These are phyloP conservation scores for Enoplosus armatus DNA, from an alignment of 2,797 vertebrate species.

Conservation along the genomic window DNA sequence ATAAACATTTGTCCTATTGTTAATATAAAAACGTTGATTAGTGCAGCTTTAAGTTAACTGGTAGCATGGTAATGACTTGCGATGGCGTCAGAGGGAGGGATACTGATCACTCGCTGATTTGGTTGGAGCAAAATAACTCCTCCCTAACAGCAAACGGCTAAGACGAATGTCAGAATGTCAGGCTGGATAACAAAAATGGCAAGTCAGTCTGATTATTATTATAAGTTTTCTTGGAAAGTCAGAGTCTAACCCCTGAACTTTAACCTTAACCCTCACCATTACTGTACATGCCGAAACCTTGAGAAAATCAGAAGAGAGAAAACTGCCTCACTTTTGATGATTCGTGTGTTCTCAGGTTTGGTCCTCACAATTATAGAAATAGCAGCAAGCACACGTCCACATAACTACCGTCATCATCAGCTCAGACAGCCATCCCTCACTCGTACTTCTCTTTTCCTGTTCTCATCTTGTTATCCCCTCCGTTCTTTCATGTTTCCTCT, in stretches of 20 bases:
- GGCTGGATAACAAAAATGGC: not conserved
- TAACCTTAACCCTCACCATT: not conserved
- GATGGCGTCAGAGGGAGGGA: not conserved
- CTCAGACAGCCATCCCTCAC: conserved; percentile 16
- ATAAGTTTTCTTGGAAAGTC: not conserved
- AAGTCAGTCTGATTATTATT: not conserved
- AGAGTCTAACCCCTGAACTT: not conserved
- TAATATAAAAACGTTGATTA: not conserved
- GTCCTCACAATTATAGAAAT: conserved; percentile 5
- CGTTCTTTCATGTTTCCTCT: conserved; percentile 21
- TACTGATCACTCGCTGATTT: not conserved
- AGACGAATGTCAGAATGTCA: not conserved
- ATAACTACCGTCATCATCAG: conserved; percentile 22
- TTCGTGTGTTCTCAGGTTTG: not conserved
- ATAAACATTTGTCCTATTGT: not conserved
- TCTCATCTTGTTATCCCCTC: conserved; percentile 24
- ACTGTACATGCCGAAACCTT: not conserved
- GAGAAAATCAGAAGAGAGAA: not conserved
- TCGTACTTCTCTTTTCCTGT: conserved; percentile 28
- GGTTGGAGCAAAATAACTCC: not conserved
- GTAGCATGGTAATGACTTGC: not conserved
- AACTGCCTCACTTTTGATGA: not conserved
- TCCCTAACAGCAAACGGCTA: not conserved
- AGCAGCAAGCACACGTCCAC: not conserved
- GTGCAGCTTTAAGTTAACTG: not conserved